Evolutionary conservation across 2,888 invertebrate species (phyloP), one percentile per base, ranked within the genome.

Genomic region (Rhogogaster chlorosoma): DNA sequence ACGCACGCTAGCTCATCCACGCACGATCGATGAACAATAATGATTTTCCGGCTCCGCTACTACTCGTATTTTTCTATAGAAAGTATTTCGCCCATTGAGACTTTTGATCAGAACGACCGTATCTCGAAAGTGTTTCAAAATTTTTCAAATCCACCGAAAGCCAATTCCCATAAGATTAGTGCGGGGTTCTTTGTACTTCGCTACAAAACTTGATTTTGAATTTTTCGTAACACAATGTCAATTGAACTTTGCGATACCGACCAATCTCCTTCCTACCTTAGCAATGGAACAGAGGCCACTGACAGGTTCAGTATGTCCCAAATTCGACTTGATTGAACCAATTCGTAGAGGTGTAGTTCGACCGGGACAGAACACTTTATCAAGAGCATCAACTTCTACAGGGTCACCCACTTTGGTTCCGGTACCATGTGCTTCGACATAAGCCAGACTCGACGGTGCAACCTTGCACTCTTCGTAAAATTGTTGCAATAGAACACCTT

Each of bases 291-390:
- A 97, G 1, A 98, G 94, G 10, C 98, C 97, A 5, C 97, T 97
- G 1, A 96, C 96, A 0, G 98, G 97, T 92, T 99, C 99, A 0
- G 97, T 95, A 93, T 99, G 99, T 0, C 99, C 99, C 92, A 99
- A 95, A 93, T 99, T 99, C 0, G 98, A 98, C 92, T 99, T 99
- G 49, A 98, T 96, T 0, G 99, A 98, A 1, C 99, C 99, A 86
- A 99, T 97, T 78, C 95, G 94, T 0, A 99, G 95, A 0, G 99
- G 97, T 0, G 95, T 96, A 0, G 95, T 95, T n/a, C 98, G 95
- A 29, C 95, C 96, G 5, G 95, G 95, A 90, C 97, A 97, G 92
- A 98, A 96, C 42, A 97, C 95, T 88, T 96, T 96, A 77, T 97
- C 97, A 80, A 99, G 96, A 0, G 98, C 97, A 88, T 96, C 94